These are phyloP conservation scores for Lepidurus packardi DNA, from an alignment of 1,140 invertebrate genomes.

Conservation along the genomic window DNA sequence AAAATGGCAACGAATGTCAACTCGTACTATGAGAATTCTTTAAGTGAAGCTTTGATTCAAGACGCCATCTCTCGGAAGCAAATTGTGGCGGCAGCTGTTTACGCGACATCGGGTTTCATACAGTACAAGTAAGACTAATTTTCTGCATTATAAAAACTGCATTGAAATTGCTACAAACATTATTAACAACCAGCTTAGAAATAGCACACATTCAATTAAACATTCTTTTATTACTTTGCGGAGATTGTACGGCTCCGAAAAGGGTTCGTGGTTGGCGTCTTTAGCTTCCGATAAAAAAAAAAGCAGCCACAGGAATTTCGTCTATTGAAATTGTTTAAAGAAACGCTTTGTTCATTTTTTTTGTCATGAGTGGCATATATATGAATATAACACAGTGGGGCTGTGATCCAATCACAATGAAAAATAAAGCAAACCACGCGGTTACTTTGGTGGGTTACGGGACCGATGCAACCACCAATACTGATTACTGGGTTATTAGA, in stretches of 20 bases:
- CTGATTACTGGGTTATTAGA: conserved; percentile 31
- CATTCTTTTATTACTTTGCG: too few species aligned
- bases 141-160: background rate
- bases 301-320: too few species aligned
- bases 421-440: conserved; percentile 23
- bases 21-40: too few species aligned
- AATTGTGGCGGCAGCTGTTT: background rate
- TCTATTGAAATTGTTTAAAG: background rate
- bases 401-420: background rate
- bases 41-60: too few species aligned
- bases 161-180: background rate
- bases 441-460: conserved; percentile 31
- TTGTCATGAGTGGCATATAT: conserved; percentile 24
- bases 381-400: background rate
- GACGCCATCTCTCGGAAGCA: background rate
- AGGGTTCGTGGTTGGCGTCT: background rate
- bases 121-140: background rate
- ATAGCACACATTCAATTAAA: background rate
- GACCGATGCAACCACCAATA: background rate
- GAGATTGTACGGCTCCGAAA: background rate
- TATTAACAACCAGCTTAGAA: background rate
- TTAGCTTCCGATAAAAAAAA: too few species aligned
- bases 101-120: background rate
- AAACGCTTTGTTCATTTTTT: background rate
- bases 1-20: background rate